Evolutionary conservation across 2,888 invertebrate genomes (phyloP).

Genomic region (Nemurella pictetii): DNA sequence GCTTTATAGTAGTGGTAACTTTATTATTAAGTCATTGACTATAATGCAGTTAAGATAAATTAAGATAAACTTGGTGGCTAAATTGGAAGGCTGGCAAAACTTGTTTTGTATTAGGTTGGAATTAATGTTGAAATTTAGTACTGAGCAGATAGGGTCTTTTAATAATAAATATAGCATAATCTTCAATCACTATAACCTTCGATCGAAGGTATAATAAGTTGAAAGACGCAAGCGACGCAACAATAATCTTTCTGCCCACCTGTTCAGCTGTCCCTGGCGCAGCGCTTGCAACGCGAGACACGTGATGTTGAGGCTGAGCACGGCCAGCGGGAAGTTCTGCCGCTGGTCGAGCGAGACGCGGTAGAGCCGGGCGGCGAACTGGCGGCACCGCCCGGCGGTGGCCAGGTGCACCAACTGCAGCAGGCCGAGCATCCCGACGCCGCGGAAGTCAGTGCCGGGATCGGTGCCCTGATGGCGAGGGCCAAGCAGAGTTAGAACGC

Average conservation of each 20-base stretch:
- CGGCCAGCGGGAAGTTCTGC: slow-evolving; percentile 59
- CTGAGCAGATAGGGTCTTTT: too few relatives aligned
- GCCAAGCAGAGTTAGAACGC: too few relatives aligned
- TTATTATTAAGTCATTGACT: too few relatives aligned
- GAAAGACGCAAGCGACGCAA: background rate
- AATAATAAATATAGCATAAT: too few relatives aligned
- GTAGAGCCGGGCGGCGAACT: slow-evolving; percentile 53
- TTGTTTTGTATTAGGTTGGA: too few relatives aligned
- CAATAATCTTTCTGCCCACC: slow-evolving; percentile 49
- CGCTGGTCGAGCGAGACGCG: slow-evolving; percentile 53
- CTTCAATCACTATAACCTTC: too few relatives aligned
- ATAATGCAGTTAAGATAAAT: too few relatives aligned
- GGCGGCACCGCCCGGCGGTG: slow-evolving; percentile 47
- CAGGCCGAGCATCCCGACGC: slow-evolving; percentile 56
- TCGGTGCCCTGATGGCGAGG: slow-evolving; percentile 51
- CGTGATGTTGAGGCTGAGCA: slow-evolving; percentile 59
- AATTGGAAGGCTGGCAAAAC: too few relatives aligned
- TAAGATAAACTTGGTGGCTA: too few relatives aligned
- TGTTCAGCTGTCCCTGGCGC: slow-evolving; percentile 55
- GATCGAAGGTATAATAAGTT: too few relatives aligned
- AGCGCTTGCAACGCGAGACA: slow-evolving; percentile 56
- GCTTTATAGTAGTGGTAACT: too few relatives aligned
- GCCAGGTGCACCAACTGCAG: slow-evolving; percentile 55
- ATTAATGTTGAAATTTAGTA: too few relatives aligned
- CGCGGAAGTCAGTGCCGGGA: slow-evolving; percentile 58